phyloP scores from a whole-genome alignment of 2,888 invertebrate species.

The Nomada ferruginata region DNA sequence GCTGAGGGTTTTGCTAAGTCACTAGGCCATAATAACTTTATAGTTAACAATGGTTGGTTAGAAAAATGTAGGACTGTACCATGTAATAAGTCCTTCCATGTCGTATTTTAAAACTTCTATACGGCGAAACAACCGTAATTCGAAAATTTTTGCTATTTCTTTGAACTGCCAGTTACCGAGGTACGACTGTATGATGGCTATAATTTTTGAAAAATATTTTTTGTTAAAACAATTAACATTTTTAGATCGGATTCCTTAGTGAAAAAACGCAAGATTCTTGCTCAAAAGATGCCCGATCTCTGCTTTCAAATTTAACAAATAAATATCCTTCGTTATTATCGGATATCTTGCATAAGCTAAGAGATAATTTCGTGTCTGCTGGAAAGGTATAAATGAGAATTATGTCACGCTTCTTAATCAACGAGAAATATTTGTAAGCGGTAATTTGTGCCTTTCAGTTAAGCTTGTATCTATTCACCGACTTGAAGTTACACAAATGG shows the following conservation, averaged over 20 bases:
- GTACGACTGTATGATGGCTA: not conserved
- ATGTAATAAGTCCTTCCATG: no score
- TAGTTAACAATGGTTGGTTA: no score
- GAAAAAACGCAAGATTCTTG: conserved; percentile 89
- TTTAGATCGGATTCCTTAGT: conserved; percentile 91
- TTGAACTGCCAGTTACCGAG: no score
- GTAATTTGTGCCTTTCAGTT: conserved; percentile 80
- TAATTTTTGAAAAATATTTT: not conserved
- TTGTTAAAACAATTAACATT: conserved; percentile 51
- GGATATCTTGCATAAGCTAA: conserved; percentile 87
- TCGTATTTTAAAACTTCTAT: no score
- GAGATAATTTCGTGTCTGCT: conserved; percentile 86
- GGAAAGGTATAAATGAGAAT: conserved; percentile 84
- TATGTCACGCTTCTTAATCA: not conserved
- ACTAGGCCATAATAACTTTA: no score
- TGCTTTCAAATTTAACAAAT: conserved; percentile 89
- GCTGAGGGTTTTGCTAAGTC: no score
- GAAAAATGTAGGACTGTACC: no score
- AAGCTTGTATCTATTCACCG: conserved; percentile 89
- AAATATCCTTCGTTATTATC: conserved; percentile 90
- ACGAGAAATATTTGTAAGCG: conserved; percentile 36
- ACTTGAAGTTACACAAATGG: conserved; percentile 90
- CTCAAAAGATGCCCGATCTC: conserved; percentile 90
- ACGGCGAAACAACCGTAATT: no score
- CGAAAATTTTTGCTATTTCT: no score